Base-by-base conservation (phyloP, 2,797 vertebrate species). In the Lutjanus campechanus region DNA sequence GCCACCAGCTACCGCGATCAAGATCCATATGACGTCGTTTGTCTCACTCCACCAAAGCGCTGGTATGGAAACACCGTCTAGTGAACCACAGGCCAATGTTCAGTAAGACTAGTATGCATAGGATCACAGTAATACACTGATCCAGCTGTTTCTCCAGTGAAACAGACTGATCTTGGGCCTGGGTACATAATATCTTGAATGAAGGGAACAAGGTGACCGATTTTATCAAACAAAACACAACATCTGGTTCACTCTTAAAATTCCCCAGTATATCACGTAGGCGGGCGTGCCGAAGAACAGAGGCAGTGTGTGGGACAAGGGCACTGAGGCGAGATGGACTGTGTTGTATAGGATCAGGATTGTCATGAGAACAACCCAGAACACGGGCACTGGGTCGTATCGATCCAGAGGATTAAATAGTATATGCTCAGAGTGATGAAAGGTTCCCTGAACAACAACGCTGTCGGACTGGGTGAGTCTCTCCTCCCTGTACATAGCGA, bases 401-500 rank as follows among this genome's bases (percentile, higher is more conserved):
- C 1, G 43, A 16, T 69, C 22, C 0, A 6, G 7, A 0, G 43
- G 68, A 4, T 47, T 36, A 1, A 59, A n/a, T 0, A 4, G 41
- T 11, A 41, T 47, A 11, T 1, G 19, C 5, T 12, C 1, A n/a
- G n/a, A n/a, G n/a, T n/a, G n/a, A n/a, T n/a, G n/a, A n/a, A n/a
- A n/a, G n/a, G n/a, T n/a, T n/a, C n/a, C n/a, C n/a, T n/a, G n/a
- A n/a, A n/a, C n/a, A n/a, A n/a, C n/a, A n/a, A n/a, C 1, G 29
- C 64, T 3, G 11, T 20, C n/a, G 0, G 19, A 1, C 0, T 41
- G 2, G 1, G 50, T 8, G 7, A 51, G 12, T 0, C 53, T 69
- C 53, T 69, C 53, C 41, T 69, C 67, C 20, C 67, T 56, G 67
- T 55, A 46, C 2, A 56, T 15, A 4, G 67, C 53, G 5, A 69